Percentiles rank a stretch among this genome's conserved stretches.
Evolutionary conservation across 2,888 invertebrate genomes (phyloP).

Genomic region (Eudasyphora cyanicolor): DNA sequence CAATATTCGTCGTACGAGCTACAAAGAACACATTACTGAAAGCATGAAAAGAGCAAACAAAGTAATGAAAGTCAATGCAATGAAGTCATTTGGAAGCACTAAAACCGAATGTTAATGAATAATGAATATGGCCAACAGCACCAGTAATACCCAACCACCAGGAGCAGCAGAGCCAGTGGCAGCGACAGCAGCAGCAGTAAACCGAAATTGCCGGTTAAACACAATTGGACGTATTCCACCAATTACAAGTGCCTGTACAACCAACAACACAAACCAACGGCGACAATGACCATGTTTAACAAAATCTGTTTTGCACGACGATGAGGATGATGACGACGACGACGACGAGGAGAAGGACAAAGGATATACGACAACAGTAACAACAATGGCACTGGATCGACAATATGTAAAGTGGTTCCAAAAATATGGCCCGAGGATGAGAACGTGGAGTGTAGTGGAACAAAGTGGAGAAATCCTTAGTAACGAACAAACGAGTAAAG

Average conservation of each 20-base stretch:
- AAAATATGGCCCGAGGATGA: not conserved
- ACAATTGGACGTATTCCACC: constrained; percentile 43
- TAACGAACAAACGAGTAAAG: constrained; percentile 25
- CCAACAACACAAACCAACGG: constrained; percentile 51
- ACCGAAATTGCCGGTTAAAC: constrained; percentile 62
- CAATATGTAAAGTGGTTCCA: constrained; percentile 31
- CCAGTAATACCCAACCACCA: constrained; percentile 38
- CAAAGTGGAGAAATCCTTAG: not conserved
- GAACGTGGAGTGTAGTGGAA: not conserved
- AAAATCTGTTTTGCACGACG: too few species aligned
- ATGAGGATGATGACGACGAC: too few species aligned
- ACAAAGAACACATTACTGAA: not conserved
- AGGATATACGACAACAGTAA: constrained; percentile 1
- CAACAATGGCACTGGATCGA: not conserved
- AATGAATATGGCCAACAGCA: constrained; percentile 43
- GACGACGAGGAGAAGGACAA: too few species aligned
- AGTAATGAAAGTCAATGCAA: constrained; percentile 46
- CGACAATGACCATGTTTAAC: constrained; percentile 36
- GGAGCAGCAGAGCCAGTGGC: constrained; percentile 35
- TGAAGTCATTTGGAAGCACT: constrained; percentile 59
- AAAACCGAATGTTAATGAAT: constrained; percentile 44
- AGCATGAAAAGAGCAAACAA: constrained; percentile 10
- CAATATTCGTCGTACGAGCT: not conserved
- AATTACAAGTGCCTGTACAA: constrained; percentile 30
- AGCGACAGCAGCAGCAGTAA: constrained; percentile 33